Conservation (phyloP, 2,888 invertebrate species). For the Noctua janthina region DNA sequence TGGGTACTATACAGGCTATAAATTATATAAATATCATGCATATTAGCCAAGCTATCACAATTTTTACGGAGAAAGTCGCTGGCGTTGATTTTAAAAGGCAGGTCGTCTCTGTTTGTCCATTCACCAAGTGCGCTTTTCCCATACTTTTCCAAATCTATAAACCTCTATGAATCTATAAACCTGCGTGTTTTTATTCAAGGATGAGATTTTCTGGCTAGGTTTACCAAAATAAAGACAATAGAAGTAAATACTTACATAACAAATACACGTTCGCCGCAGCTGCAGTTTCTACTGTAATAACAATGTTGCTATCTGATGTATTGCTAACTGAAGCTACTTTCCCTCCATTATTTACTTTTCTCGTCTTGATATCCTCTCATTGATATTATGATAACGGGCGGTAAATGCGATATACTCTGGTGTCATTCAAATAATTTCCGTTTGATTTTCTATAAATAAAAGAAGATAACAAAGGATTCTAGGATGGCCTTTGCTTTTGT, state of each 20-base stretch:
- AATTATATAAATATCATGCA: no score
- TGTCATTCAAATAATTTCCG: constrained; percentile 37
- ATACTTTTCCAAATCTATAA: neutral
- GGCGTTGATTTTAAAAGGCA: no score
- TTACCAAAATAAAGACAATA: neutral
- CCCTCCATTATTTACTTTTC: neutral
- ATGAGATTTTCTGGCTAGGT: neutral
- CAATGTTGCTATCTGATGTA: neutral
- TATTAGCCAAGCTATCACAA: no score
- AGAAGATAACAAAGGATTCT: constrained; percentile 2
- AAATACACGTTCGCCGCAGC: neutral
- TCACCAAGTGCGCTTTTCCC: neutral
- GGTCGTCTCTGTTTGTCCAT: no score
- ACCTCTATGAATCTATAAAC: neutral
- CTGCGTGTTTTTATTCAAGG: neutral
- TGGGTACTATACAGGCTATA: no score
- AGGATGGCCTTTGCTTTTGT: constrained; percentile 20
- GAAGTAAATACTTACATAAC: neutral
- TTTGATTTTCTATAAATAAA: constrained; percentile 20
- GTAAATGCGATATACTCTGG: constrained; percentile 9
- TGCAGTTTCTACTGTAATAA: neutral
- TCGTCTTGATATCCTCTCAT: neutral
- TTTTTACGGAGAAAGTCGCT: no score
- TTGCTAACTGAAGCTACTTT: neutral
- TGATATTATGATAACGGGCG: constrained; percentile 1